Conservation (phyloP, 2,113 vertebrate genomes). For the Corythornis madagascariensis region DNA sequence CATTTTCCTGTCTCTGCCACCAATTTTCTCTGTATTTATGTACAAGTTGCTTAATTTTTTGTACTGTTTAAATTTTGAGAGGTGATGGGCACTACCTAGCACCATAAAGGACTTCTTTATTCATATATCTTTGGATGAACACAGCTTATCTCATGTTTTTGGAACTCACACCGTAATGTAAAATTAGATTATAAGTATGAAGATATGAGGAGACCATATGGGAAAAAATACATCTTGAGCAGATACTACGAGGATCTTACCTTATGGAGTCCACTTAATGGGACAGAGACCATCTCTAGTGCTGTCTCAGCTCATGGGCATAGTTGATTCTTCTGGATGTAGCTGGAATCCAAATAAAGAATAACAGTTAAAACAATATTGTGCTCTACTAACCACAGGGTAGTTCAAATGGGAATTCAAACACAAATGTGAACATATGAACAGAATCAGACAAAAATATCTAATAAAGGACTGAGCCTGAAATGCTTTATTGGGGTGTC, state of each 20-base stretch:
- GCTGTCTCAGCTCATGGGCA: background rate
- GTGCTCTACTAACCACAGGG: background rate
- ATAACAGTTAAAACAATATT: background rate
- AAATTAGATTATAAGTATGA: background rate
- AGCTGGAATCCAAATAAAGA: background rate
- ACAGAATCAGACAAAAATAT: background rate
- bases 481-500: background rate
- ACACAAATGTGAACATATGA: background rate
- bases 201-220: background rate
- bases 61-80: background rate
- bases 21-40: background rate
- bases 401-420: background rate
- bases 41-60: background rate
- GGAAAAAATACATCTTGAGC: background rate
- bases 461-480: background rate
- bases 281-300: background rate
- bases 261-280: background rate
- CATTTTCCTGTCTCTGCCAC: background rate
- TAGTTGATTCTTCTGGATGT: background rate
- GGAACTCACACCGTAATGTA: background rate
- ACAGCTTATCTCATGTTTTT: background rate
- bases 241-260: background rate
- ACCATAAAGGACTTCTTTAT: background rate
- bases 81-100: background rate
- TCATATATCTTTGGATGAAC: background rate